These are phyloP conservation scores for Chelonia mydas DNA, from an alignment of 2,797 vertebrate genomes.

Conservation along the genomic window DNA sequence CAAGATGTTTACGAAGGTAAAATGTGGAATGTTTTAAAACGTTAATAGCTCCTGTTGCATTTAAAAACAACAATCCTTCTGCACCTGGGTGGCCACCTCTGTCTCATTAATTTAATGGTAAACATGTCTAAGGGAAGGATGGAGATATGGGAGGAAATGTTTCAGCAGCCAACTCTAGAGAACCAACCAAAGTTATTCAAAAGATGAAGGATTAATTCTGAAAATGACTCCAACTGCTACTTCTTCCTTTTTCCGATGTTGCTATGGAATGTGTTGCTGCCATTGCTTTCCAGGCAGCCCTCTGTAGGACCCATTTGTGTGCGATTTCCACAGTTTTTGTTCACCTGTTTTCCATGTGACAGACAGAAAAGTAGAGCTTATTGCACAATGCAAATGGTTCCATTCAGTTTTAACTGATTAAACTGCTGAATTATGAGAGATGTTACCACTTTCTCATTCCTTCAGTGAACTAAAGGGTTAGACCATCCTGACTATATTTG, in stretches of 20 bases:
- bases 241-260: not conserved
- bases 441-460: constrained; percentile 3
- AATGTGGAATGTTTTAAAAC: not conserved
- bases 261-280: not conserved
- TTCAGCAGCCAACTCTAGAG: not conserved
- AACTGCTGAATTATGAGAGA: not conserved
- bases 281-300: not conserved
- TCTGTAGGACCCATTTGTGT: not conserved
- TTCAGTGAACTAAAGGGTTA: constrained; percentile 50
- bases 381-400: not conserved
- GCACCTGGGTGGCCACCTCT: not conserved
- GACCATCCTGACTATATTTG: constrained; percentile 48
- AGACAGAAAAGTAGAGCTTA: not conserved
- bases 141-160: not conserved
- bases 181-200: not conserved
- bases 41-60: not conserved
- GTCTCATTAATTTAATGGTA: not conserved
- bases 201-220: not conserved
- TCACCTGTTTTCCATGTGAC: not conserved
- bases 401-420: not conserved
- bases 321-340: not conserved
- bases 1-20: not conserved
- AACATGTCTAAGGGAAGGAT: not conserved
- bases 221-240: not conserved
- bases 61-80: not conserved